Percentiles rank a stretch among this genome's conserved stretches.
Conservation (phyloP, 2,113 vertebrate genomes). For the Phylloscopus trochilus region DNA sequence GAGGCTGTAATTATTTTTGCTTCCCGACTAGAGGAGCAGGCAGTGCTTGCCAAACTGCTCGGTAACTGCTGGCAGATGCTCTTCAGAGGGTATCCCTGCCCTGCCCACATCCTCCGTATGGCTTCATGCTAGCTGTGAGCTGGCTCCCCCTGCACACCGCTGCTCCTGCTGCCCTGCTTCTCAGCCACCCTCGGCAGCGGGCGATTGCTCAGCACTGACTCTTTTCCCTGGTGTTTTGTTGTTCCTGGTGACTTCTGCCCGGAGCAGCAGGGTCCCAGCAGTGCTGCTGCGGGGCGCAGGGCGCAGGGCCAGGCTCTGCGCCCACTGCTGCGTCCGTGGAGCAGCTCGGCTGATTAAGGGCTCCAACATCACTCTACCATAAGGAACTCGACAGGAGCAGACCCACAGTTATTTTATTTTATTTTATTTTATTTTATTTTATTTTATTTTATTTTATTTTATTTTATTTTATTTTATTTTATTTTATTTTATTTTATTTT, state of each 20-base stretch:
- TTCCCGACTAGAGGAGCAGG: neutral
- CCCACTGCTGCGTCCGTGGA: neutral
- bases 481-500: too few relatives aligned
- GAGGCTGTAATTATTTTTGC: constrained; percentile 40
- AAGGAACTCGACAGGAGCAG: neutral
- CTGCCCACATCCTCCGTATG: neutral
- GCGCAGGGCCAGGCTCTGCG: neutral
- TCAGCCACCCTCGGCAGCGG: rapidly evolving
- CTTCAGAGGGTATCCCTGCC: neutral
- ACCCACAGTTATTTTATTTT: too few relatives aligned
- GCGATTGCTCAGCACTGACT: rapidly evolving
- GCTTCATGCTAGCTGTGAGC: neutral
- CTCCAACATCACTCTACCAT: neutral
- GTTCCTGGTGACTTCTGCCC: neutral
- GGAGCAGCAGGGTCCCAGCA: neutral
- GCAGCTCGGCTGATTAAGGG: neutral
- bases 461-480: too few relatives aligned
- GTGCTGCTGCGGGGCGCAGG: rapidly evolving
- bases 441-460: neutral
- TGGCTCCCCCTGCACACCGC: neutral
- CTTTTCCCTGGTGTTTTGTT: rapidly evolving
- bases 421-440: neutral
- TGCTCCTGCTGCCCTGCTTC: neutral
- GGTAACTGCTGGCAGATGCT: constrained; percentile 1
- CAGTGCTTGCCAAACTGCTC: neutral